Base-by-base conservation (phyloP, 2,888 invertebrate genomes). In the Oegoconia quadripuncta region DNA sequence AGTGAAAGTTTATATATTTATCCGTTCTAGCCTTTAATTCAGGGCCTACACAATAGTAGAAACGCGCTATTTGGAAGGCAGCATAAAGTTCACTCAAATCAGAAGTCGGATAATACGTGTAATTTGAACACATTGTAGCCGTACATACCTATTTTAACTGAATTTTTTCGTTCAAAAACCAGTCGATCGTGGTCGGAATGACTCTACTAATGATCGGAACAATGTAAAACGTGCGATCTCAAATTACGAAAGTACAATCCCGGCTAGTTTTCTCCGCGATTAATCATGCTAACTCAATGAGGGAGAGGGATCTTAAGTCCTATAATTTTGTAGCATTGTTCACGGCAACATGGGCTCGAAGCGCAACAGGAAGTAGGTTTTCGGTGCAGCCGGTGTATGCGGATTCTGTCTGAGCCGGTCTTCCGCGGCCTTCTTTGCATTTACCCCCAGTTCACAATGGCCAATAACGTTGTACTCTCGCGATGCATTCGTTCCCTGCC, bases 211-310 rank as follows among this genome's bases (percentile, higher is more conserved):
- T 70, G 64, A 71, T 53, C 55, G 50, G 61, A 68, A 55, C 53
- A 59, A 59, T 58, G 59, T 62, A 71, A 74, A 79, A 70, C 76
- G 75, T 77, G 76, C 70, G 66, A 73, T 76, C 60, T 65, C 56
- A 64, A 66, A 68, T 64, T 62, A 69, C 71, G 49, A 71, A 75
- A 62, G 68, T 73, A 71, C 71, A 74, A 75, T 74, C 61, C 64
- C 50, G 58, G 52, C 67, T 68, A 64, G 74, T 76, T 83, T 82
- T 83, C 80, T 75, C 74, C 59, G 55, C 75, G 73, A 80, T 83
- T 81, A 81, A 83, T 81, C 81, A 80, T 76, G 74, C 74, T 73
- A 66, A 74, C 74, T 70, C 74, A 75, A 79, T 75, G 75, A 79
- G 72, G 65, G 77, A 68, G 68, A 60, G 50, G 59, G 55, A 51